A percentile compares a stretch with the other conserved stretches of the same genome.
phyloP scores from a whole-genome alignment of 1,140 invertebrate genomes.

The Pemphigus obesinymphae region DNA sequence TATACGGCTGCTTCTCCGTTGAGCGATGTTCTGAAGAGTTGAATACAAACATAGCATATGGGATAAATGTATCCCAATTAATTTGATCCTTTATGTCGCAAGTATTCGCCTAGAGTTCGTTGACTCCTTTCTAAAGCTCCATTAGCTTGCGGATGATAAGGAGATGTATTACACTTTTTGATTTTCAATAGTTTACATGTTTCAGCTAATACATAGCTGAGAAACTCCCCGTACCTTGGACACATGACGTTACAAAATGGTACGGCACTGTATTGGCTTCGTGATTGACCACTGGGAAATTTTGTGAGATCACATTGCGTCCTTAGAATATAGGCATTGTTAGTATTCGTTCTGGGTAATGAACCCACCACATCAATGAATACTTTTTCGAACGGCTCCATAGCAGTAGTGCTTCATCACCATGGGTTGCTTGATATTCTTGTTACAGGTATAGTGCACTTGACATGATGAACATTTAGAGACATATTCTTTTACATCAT shows the following conservation, averaged over 20 bases:
- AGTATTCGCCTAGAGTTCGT: too few relatives aligned
- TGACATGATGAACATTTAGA: too few relatives aligned
- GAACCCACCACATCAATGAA: neutral
- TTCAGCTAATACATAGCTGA: neutral
- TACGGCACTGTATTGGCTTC: neutral
- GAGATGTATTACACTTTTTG: too few relatives aligned
- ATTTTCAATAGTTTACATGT: constrained; percentile 48
- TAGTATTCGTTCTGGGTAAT: neutral
- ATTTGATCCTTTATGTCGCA: neutral
- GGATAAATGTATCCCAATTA: too few relatives aligned
- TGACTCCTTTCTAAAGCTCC: too few relatives aligned
- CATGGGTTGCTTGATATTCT: neutral
- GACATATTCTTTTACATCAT: too few relatives aligned
- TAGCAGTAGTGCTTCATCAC: neutral
- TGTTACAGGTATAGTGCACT: too few relatives aligned
- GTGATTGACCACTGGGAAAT: neutral
- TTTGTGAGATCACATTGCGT: neutral
- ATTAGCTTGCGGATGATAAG: too few relatives aligned
- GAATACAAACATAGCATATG: too few relatives aligned
- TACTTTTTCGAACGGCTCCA: neutral
- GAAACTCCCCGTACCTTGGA: neutral
- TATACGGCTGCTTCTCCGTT: too few relatives aligned
- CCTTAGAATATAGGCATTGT: neutral
- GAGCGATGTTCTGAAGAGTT: too few relatives aligned
- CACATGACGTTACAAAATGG: too few relatives aligned